Evolutionary conservation across 2,888 invertebrate genomes (phyloP).

Genomic region (Aplocera efformata): DNA sequence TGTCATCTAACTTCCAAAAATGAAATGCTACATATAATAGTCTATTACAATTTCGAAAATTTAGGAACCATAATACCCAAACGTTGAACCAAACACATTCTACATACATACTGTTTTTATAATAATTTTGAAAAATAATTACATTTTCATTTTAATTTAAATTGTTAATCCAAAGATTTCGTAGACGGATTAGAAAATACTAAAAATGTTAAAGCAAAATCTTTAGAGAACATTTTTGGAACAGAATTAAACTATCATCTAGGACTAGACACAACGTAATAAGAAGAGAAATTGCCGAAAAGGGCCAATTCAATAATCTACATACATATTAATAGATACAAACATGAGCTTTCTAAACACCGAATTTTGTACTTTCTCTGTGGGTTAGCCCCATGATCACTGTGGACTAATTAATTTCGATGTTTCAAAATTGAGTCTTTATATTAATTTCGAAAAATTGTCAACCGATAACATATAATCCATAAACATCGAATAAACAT

Average conservation of each 20-base stretch:
- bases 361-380: conserved; percentile 79
- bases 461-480: conserved; percentile 70
- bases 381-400: conserved; percentile 72
- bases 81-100: conserved; percentile 74
- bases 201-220: conserved; percentile 64
- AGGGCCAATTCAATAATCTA: conserved; percentile 68
- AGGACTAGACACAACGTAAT: conserved; percentile 61
- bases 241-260: conserved; percentile 72
- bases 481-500: conserved; percentile 47
- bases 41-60: conserved; percentile 81
- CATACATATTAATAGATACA: conserved; percentile 67
- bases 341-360: conserved; percentile 74
- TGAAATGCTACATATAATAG: conserved; percentile 77
- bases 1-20: conserved; percentile 74
- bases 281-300: conserved; percentile 58
- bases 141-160: conserved; percentile 64
- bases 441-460: conserved; percentile 74
- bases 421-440: conserved; percentile 75
- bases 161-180: conserved; percentile 71
- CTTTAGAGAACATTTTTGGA: conserved; percentile 61
- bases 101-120: conserved; percentile 68
- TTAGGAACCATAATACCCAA: conserved; percentile 81
- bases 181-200: conserved; percentile 76
- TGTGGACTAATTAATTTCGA: conserved; percentile 78
- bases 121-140: conserved; percentile 78